These are phyloP conservation scores for Steinernema feltiae DNA, from an alignment of 1,140 invertebrate species.

Conservation along the genomic window DNA sequence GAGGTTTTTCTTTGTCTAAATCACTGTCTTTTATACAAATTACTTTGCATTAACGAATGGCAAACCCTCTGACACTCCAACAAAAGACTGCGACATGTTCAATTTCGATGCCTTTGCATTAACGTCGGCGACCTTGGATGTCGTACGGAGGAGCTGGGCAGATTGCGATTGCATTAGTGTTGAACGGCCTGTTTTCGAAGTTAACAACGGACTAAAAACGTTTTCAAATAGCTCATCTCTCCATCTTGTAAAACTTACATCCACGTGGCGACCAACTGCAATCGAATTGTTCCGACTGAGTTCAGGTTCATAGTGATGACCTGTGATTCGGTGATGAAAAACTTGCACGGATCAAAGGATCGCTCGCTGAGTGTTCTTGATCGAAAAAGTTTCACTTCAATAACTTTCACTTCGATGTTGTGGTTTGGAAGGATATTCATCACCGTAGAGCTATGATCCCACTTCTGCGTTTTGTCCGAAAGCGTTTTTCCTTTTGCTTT, in stretches of 20 bases:
- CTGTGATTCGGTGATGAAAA: conserved; percentile 66
- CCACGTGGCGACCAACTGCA: conserved; percentile 66
- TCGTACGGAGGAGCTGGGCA: not conserved
- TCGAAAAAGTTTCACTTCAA: conserved; percentile 62
- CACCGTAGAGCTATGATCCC: conserved; percentile 62
- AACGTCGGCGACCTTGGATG: conserved; percentile 8
- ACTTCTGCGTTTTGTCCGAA: conserved; percentile 63
- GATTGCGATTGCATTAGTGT: conserved; percentile 10
- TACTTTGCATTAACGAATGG: not conserved
- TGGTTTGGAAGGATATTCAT: conserved; percentile 64
- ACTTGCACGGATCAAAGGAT: conserved; percentile 65
- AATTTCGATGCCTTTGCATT: not conserved
- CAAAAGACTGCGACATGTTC: conserved; percentile 2
- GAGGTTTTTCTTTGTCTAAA: conserved; percentile 27
- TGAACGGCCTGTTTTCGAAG: conserved; percentile 27
- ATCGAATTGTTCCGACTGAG: conserved; percentile 66
- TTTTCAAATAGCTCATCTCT: not conserved
- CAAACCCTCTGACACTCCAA: not conserved
- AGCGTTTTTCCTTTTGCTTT: conserved; percentile 64
- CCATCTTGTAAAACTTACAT: conserved; percentile 61
- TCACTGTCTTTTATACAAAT: not conserved
- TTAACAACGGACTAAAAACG: conserved; percentile 34
- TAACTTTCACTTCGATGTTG: conserved; percentile 65
- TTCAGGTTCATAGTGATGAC: conserved; percentile 68
- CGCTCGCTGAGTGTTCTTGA: conserved; percentile 64